Base-by-base conservation (phyloP, 2,888 invertebrate genomes). In the Argyra leucocephala region DNA sequence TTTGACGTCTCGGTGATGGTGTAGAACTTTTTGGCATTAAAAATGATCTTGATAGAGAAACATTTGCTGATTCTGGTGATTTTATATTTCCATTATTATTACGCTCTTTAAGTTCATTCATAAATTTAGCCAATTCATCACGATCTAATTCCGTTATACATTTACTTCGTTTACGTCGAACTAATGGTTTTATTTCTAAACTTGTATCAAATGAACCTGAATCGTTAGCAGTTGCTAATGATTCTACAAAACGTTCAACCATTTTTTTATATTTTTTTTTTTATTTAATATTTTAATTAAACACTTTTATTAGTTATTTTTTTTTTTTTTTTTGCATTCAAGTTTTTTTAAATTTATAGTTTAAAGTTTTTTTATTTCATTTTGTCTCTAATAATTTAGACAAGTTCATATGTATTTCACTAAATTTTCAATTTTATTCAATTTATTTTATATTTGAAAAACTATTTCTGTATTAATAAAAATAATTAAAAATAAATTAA, bases 161-260 rank as follows among this genome's bases (percentile, higher is more conserved):
- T 21, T 73, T 74, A 70, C 76, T 76, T 0, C 75, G 73, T 15
- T 73, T 74, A 61, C 72, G 74, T 58, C 73, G 73, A 57, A 72
- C 71, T 22, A 79, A 76, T 12, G 74, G 70, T 66, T 79, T 79
- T 66, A 79, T 73, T 72, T 79, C 78, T 65, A 79, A 74, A 69
- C 80, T 80, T 69, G 77, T 75, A 68, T 79, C 79, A 64, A 79
- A 78, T 71, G 74, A 75, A 65, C 75, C 76, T 6, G 79, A 80
- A 68, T 79, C 79, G 67, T 79, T 79, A 9, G 78, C 72, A 57
- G 76, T 75, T 18, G 74, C 74, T 67, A 79, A 72, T 9, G 76
- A 75, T 67, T 76, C 76, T 57, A 76, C 77, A 63, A 78, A 79
- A 63, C 76, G 73, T 65, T 78, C 78, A 12, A 78, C 78, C 77